Conservation (phyloP, 2,888 invertebrate genomes). For the Microchrysa polita region DNA sequence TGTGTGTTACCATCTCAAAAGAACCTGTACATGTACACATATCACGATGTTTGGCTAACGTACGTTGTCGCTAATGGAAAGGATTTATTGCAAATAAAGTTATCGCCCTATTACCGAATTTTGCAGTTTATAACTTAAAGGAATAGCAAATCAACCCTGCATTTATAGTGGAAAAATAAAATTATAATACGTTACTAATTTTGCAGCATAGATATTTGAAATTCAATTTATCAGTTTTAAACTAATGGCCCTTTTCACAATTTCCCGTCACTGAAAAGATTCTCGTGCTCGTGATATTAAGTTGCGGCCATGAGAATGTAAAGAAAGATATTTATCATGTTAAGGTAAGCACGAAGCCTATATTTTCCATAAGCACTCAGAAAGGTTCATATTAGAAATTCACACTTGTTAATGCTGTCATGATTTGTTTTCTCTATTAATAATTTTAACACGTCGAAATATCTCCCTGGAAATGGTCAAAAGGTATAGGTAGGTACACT, state of each 20-base stretch:
- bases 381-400: slow-evolving; percentile 58
- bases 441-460: slow-evolving; percentile 53
- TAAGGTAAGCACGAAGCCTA: slow-evolving; percentile 9
- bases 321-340: slow-evolving; percentile 18
- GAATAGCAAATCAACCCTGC: no score
- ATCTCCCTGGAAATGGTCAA: slow-evolving; percentile 6
- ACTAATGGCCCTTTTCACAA: background rate
- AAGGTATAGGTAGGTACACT: no score
- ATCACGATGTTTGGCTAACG: no score
- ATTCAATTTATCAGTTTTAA: slow-evolving; percentile 21
- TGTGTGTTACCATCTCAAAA: no score
- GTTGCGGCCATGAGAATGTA: slow-evolving; percentile 29
- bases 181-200: no score
- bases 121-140: no score
- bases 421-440: slow-evolving; percentile 55
- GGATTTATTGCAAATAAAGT: no score
- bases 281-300: slow-evolving; percentile 37
- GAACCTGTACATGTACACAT: no score
- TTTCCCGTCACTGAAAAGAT: slow-evolving; percentile 2
- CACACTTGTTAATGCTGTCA: slow-evolving; percentile 56
- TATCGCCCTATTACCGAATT: no score
- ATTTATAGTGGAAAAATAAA: no score
- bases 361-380: slow-evolving; percentile 2
- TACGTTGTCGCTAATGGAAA: no score
- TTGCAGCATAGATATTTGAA: background rate